Base-by-base conservation (phyloP, 2,888 invertebrate genomes). In the Melinaea menophilus region DNA sequence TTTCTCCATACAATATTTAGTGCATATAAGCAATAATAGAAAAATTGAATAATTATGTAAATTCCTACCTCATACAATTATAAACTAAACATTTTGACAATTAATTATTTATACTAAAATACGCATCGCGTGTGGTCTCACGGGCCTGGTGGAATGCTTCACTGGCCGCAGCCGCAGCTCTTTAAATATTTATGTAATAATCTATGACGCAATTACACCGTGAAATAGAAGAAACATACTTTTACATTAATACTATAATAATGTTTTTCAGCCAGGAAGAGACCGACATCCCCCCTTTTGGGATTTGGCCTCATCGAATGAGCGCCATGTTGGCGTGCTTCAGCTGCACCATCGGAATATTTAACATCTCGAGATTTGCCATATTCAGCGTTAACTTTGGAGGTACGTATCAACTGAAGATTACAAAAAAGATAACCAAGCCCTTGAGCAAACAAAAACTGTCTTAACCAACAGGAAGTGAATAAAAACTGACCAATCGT, bases 341-440 rank as follows among this genome's bases (percentile, higher is more conserved):
- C 55, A 95, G 95, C 68, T 97, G 97, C 82, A 97, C 97, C 2
- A 87, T 97, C 71, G 97, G 97, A 59, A 92, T 97, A 63, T 97
- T 96, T 86, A 97, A 97, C 86, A 94, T 97, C 74, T 96, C 95
- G 75, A 93, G 97, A 75, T 97, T 97, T 85, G 95, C 97, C 74
- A 94, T 95, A 73, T 93, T 97, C 74, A 96, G 96, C 75, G 93
- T 96, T 72, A 95, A 96, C 79, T 97, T 96, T 85, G 97, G 97
- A 84, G 95, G 95, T 92, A 86, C 92, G 81, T 58, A 48, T 11
- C 7, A 37, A 37, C 47, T n/a, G 1, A 31, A 31, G 7, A 51
- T 9, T 51, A 51, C 7, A 7, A 51, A 51, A 31, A 51, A 51
- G n/a, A n/a, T 46, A n/a, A 51, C 5, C 7, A 51, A 51, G 51